Percentiles rank a stretch among this genome's conserved stretches.
phyloP scores from a whole-genome alignment of 2,888 invertebrate genomes.

The Apotomis betuletana region DNA sequence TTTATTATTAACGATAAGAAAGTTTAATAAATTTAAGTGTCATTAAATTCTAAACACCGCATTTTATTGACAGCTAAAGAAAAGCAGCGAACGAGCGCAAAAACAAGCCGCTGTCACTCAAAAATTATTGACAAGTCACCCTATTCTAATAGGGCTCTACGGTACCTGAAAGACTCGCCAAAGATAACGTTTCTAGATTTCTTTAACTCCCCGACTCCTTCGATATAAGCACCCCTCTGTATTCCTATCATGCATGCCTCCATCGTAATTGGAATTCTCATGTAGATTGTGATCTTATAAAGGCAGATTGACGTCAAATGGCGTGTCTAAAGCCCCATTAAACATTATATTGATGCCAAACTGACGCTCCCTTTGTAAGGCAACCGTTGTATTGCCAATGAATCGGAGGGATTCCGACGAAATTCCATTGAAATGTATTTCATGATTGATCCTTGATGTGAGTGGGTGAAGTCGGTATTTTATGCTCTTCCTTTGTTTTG shows the following conservation, averaged over 20 bases:
- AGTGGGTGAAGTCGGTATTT: conserved; percentile 9
- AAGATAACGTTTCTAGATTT: conserved; percentile 21
- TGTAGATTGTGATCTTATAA: conserved; percentile 70
- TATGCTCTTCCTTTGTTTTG: conserved; percentile 14
- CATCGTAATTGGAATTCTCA: conserved; percentile 74
- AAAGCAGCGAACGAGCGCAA: no score
- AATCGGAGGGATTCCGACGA: conserved; percentile 25
- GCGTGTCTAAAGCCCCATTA: conserved; percentile 53
- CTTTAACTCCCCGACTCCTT: conserved; percentile 13
- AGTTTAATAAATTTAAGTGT: no score
- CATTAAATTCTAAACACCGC: no score
- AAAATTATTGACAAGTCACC: no score
- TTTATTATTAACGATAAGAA: no score
- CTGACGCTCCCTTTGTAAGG: conserved; percentile 45
- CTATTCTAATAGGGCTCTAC: no score
- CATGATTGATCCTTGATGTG: conserved; percentile 28
- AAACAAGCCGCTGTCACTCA: no score
- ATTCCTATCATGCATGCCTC: conserved; percentile 64
- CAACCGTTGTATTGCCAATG: conserved; percentile 10
- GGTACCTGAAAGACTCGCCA: background rate
- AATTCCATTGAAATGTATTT: conserved; percentile 28
- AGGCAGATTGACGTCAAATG: conserved; percentile 65
- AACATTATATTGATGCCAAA: conserved; percentile 50
- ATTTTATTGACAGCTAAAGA: no score
- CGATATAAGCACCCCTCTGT: conserved; percentile 29